phyloP scores from a whole-genome alignment of 2,888 invertebrate genomes.

The Drosophila meridiana region DNA sequence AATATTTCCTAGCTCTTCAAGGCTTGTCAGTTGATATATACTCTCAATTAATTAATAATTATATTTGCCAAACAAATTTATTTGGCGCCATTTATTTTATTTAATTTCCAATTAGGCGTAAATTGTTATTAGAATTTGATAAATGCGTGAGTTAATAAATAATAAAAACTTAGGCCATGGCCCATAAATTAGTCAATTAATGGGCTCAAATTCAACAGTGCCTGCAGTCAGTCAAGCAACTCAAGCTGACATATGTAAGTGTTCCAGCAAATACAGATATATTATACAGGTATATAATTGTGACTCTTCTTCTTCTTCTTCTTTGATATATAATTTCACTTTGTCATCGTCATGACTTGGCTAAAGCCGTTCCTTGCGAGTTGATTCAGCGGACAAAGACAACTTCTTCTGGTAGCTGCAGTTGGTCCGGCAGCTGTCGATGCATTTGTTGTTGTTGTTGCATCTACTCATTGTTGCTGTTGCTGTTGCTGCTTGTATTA shows the following conservation, averaged over 20 bases:
- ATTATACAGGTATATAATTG: slow-evolving; percentile 1
- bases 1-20: background rate
- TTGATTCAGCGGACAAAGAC: slow-evolving; percentile 33
- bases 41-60: background rate
- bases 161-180: background rate
- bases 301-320: background rate
- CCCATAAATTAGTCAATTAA: slow-evolving; percentile 63
- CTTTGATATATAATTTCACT: slow-evolving; percentile 10
- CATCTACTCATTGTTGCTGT: slow-evolving; percentile 16
- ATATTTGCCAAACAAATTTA: slow-evolving; percentile 4
- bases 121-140: slow-evolving; percentile 29
- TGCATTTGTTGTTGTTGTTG: slow-evolving; percentile 19
- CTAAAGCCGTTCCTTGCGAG: slow-evolving; percentile 39
- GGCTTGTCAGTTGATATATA: slow-evolving; percentile 1
- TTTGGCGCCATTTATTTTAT: slow-evolving; percentile 7
- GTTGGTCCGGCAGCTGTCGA: slow-evolving; percentile 45
- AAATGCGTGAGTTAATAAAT: slow-evolving; percentile 6
- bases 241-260: slow-evolving; percentile 11
- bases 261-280: slow-evolving; percentile 7
- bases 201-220: slow-evolving; percentile 47
- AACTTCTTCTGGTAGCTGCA: slow-evolving; percentile 30
- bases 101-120: slow-evolving; percentile 18
- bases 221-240: slow-evolving; percentile 15
- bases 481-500: slow-evolving; percentile 46
- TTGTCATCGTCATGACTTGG: slow-evolving; percentile 49